A percentile compares a stretch with the other conserved stretches of the same genome.
Conservation (phyloP, 2,888 invertebrate species). For the Euplexia lucipara region DNA sequence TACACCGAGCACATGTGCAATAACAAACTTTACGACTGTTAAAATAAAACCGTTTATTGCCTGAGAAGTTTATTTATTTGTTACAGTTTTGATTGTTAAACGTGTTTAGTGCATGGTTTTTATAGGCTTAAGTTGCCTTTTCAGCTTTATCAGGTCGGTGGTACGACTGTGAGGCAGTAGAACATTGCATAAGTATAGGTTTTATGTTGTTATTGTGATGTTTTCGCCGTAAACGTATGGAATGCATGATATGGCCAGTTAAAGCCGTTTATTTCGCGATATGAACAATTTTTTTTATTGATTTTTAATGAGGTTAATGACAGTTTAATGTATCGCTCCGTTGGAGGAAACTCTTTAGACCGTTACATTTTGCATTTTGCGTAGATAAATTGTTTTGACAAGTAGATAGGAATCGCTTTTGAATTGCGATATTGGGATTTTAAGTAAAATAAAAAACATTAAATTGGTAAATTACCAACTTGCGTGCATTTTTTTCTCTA, state of each 20-base stretch:
- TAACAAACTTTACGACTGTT: conserved; percentile 87
- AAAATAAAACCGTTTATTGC: conserved; percentile 89
- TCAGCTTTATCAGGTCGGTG: conserved; percentile 91
- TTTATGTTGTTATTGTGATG: conserved; percentile 91
- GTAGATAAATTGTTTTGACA: conserved; percentile 41
- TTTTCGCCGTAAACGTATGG: conserved; percentile 89
- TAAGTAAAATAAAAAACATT: background rate
- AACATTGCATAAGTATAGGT: conserved; percentile 90
- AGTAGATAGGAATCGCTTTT: conserved; percentile 41
- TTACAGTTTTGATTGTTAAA: conserved; percentile 84
- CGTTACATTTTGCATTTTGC: conserved; percentile 49
- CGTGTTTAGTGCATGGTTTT: conserved; percentile 91
- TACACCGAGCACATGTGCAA: conserved; percentile 83
- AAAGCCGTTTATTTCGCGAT: conserved; percentile 82
- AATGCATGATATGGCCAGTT: conserved; percentile 87
- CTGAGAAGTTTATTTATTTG: conserved; percentile 88
- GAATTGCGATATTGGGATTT: conserved; percentile 2
- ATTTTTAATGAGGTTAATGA: conserved; percentile 77
- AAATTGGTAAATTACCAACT: conserved; percentile 13
- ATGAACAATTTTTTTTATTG: conserved; percentile 81
- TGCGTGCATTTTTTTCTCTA: conserved; percentile 4
- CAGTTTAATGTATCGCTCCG: conserved; percentile 57
- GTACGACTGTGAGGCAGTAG: conserved; percentile 90
- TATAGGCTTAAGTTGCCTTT: conserved; percentile 91
- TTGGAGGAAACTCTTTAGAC: conserved; percentile 50